Conservation (phyloP, 1,140 invertebrate species). For the Apocrypta bakeri region DNA sequence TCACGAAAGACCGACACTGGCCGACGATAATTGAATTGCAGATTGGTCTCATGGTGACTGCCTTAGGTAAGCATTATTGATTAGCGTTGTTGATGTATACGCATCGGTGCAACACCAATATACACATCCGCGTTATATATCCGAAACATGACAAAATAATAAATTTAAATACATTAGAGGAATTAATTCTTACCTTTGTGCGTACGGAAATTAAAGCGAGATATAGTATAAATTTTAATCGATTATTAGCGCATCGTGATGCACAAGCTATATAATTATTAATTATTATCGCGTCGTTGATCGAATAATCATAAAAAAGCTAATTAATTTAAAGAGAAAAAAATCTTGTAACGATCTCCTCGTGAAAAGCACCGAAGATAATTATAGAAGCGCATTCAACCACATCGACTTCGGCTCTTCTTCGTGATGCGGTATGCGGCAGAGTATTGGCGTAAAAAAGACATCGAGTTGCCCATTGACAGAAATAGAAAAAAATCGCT, state of each 20-base stretch:
- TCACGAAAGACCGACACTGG: constrained; percentile 31
- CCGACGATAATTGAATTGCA: constrained; percentile 41
- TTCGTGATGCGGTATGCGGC: background rate
- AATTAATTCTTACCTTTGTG: no score
- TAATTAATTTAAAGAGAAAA: background rate
- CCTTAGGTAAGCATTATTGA: background rate
- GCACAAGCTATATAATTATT: background rate
- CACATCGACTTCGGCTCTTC: background rate
- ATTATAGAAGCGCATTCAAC: background rate
- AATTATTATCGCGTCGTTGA: background rate
- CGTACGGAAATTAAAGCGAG: no score
- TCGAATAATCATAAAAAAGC: background rate
- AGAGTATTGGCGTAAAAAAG: background rate
- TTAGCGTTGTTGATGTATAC: background rate
- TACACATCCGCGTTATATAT: no score
- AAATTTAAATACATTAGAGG: no score
- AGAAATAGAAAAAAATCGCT: background rate
- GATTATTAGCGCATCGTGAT: background rate
- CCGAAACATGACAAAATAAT: constrained; percentile 10
- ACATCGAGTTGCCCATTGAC: constrained; percentile 8
- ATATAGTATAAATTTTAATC: background rate
- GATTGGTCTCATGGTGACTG: constrained; percentile 15
- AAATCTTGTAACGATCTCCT: background rate
- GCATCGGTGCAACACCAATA: no score
- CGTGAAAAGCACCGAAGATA: background rate